phyloP scores from a whole-genome alignment of 53 echinoderm and acorn worm genomes.

The Astropecten irregularis region DNA sequence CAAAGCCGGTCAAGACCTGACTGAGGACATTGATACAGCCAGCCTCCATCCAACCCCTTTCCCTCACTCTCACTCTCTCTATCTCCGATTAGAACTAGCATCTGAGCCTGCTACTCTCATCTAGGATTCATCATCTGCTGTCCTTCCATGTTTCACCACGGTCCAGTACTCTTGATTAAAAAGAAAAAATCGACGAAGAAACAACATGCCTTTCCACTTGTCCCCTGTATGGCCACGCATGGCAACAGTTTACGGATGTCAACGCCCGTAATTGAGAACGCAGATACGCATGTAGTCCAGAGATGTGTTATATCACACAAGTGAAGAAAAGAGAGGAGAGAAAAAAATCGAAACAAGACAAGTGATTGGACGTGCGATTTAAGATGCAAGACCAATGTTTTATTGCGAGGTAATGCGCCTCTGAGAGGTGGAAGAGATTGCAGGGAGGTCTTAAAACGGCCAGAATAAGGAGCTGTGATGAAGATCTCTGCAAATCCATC shows the following conservation, averaged over 20 bases:
- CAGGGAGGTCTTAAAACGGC: not conserved
- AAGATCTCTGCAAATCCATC: conserved; percentile 10
- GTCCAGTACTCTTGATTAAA: conserved; percentile 22
- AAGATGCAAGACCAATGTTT: conserved; percentile 21
- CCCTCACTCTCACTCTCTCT: too few species aligned
- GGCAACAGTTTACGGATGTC: conserved; percentile 31
- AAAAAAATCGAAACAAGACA: conserved; percentile 2
- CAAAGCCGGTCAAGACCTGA: too few species aligned
- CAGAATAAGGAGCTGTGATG: not conserved
- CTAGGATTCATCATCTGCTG: not conserved
- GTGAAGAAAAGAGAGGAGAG: too few species aligned
- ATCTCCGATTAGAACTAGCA: too few species aligned
- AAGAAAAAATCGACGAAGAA: too few species aligned
- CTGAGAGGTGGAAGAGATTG: not conserved
- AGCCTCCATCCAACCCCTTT: too few species aligned
- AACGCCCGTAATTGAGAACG: not conserved
- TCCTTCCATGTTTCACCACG: conserved; percentile 7
- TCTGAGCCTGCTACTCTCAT: not conserved
- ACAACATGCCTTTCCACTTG: too few species aligned
- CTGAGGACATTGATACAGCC: too few species aligned
- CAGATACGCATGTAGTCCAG: not conserved
- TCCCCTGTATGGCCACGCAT: too few species aligned
- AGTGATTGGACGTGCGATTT: conserved; percentile 3
- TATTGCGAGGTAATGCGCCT: not conserved
- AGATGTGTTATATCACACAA: conserved; percentile 25